Base-by-base conservation (phyloP, 2,113 vertebrate genomes). In the Phalacrocorax aristotelis region DNA sequence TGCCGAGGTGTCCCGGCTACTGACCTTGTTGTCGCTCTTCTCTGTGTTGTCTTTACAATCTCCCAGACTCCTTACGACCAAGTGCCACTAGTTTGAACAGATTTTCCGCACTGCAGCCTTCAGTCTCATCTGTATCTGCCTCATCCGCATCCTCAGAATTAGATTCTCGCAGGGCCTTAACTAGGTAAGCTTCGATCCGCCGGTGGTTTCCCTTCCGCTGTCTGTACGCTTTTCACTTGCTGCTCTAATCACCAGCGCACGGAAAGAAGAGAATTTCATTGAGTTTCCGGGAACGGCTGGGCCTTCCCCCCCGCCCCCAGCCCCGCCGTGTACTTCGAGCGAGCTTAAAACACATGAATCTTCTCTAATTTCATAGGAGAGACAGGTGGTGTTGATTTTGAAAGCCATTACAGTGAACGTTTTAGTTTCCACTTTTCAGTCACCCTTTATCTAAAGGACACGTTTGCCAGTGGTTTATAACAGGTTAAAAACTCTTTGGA, bases 91-190 rank as follows among this genome's bases (percentile, higher is more conserved):
- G 98, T 96, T 98, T 99, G 97, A 99, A 99, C 98, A 98, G 99
- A 72, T 99, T 98, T 97, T 99, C 99, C 71, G 98, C 99, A 5
- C 98, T 99, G 94, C 99, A 99, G 98, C 97, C 98, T 82, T 98
- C 99, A n/a, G 97, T 98, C 42, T 96, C 97, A 93, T 98, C 97
- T 66, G 97, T 97, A 36, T 97, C 99, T 60, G 90, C 98, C 25
- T 97, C 98, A 74, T 78, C 97, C 27, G 89, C 98, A 32, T 98
- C 99, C 71, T 94, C 98, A 54, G 99, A 99, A 52, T 98, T 98
- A 57, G 99, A 99, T 49, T 95, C 99, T 93, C 98, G 99, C 96
- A 98, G 99, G 95, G 97, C 98, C 91, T 97, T 99, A 98, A 99
- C 98, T 55, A 99, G 99, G 99, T 99, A 97, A 97, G 97, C 83